These are phyloP conservation scores for Chironomus striatipennis DNA, from an alignment of 1,140 invertebrate genomes.

Conservation along the genomic window DNA sequence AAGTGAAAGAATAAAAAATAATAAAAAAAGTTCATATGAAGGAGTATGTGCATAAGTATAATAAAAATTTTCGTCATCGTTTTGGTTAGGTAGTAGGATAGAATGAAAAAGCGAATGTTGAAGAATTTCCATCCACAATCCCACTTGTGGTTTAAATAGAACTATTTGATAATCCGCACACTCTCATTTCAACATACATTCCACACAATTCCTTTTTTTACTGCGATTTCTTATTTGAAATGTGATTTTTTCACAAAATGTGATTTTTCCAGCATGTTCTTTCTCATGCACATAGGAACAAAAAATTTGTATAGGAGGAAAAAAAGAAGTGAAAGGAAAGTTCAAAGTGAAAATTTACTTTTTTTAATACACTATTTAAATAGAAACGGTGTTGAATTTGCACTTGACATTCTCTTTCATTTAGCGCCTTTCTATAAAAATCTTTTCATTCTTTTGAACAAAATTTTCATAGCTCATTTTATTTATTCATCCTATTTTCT, in stretches of 20 bases:
- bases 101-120: not conserved
- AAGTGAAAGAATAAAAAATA: not conserved
- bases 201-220: no score
- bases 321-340: not conserved
- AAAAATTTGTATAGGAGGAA: not conserved
- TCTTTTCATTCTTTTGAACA: no score
- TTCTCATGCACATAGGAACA: not conserved
- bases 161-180: not conserved
- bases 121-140: not conserved
- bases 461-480: no score
- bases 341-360: not conserved
- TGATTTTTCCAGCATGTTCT: no score
- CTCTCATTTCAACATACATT: not conserved
- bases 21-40: not conserved
- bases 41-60: no score
- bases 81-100: not conserved
- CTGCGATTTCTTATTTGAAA: not conserved
- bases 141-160: constrained; percentile 4
- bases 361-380: not conserved
- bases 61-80: not conserved
- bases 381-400: not conserved
- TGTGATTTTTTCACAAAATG: not conserved
- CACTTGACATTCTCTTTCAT: not conserved
- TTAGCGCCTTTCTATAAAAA: not conserved
- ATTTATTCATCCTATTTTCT: no score